phyloP scores from a whole-genome alignment of 1,140 invertebrate species.

The Hesperophylax magnus region DNA sequence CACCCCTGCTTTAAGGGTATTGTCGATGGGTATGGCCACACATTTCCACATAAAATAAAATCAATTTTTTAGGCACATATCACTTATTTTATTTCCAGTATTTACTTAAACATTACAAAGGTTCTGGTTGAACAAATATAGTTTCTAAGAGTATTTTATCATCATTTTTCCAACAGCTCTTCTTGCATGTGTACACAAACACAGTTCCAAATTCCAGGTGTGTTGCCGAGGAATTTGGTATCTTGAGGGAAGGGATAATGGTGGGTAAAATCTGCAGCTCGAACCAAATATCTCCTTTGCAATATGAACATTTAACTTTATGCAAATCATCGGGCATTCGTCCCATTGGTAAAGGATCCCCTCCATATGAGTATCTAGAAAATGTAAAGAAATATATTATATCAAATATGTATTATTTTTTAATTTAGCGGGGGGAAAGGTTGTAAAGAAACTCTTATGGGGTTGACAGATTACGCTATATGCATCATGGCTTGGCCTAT shows the following conservation, averaged over 20 bases:
- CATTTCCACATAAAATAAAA: no score
- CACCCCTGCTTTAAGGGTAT: no score
- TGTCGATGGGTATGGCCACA: no score
- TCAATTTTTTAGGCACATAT: no score
- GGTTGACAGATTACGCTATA: no score
- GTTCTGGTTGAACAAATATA: constrained; percentile 79
- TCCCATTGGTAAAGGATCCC: constrained; percentile 74
- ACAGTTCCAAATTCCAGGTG: constrained; percentile 84
- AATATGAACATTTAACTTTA: constrained; percentile 75
- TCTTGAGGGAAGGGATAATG: constrained; percentile 78
- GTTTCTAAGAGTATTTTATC: constrained; percentile 76
- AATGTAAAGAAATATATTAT: neutral
- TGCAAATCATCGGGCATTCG: constrained; percentile 69
- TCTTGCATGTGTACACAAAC: constrained; percentile 80
- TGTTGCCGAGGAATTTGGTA: constrained; percentile 67
- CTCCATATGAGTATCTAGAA: constrained; percentile 77
- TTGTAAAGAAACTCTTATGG: no score
- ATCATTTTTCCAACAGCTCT: constrained; percentile 81
- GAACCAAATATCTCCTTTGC: constrained; percentile 77
- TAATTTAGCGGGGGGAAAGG: no score
- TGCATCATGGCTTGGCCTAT: no score
- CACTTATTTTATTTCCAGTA: no score
- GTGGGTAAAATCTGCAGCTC: constrained; percentile 85
- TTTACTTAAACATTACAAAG: neutral
- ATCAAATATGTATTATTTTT: neutral